Conservation (phyloP, 2,113 vertebrate species). For the Oncorhynchus kisutch region DNA sequence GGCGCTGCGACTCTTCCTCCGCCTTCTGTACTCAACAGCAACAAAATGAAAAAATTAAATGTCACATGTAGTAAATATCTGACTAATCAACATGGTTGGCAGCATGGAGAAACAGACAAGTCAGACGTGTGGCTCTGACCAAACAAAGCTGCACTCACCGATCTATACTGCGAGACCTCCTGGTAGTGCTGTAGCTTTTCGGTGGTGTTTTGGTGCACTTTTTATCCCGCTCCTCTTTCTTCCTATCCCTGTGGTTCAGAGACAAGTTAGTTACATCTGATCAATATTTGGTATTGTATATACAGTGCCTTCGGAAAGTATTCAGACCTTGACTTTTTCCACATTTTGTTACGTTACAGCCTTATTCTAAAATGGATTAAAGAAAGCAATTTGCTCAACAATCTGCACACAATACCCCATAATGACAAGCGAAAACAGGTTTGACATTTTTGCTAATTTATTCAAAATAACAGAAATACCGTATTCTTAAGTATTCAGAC, state of each 20-base stretch:
- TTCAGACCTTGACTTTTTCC: too few species aligned
- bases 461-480: too few species aligned
- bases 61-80: neutral
- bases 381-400: too few species aligned
- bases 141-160: conserved; percentile 70
- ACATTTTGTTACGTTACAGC: too few species aligned
- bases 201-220: conserved; percentile 95
- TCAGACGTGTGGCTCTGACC: neutral
- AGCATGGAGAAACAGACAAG: neutral
- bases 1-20: conserved; percentile 79
- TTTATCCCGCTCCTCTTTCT: conserved; percentile 90
- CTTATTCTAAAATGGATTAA: too few species aligned
- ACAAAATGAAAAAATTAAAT: neutral
- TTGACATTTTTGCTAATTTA: too few species aligned
- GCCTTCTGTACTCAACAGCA: conserved; percentile 62
- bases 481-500: too few species aligned
- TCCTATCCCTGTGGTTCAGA: conserved; percentile 82
- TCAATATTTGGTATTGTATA: too few species aligned
- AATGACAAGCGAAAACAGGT: too few species aligned
- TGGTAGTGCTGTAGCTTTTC: conserved; percentile 94
- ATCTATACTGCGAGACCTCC: conserved; percentile 88
- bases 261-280: neutral
- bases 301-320: too few species aligned
- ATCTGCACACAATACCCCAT: too few species aligned
- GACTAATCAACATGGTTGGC: neutral